Conservation (phyloP, 2,888 invertebrate genomes). For the Lutraria lutraria region DNA sequence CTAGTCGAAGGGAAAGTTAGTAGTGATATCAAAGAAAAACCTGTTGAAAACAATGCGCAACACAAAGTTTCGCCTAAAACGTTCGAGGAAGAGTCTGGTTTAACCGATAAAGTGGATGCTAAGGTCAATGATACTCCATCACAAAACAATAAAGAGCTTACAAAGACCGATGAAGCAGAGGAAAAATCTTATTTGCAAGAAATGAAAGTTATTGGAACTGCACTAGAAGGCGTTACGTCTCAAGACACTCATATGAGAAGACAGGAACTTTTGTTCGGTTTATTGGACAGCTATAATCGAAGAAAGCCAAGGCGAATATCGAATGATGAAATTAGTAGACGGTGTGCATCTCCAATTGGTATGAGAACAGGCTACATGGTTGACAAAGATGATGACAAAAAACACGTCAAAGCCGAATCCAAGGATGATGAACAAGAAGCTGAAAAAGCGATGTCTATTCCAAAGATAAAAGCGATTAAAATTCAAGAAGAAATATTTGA, state of each 20-base stretch:
- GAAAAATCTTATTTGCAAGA: neutral
- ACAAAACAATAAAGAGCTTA: neutral
- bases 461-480: slow-evolving; percentile 69
- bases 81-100: neutral
- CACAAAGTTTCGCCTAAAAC: neutral
- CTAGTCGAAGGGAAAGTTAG: neutral
- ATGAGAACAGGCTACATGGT: neutral
- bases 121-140: neutral
- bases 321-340: slow-evolving; percentile 8
- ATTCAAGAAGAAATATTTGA: slow-evolving; percentile 70
- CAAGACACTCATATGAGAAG: slow-evolving; percentile 35
- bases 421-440: neutral
- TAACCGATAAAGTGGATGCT: neutral
- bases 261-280: slow-evolving; percentile 58
- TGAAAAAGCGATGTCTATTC: slow-evolving; percentile 44
- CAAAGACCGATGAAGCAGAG: neutral
- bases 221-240: slow-evolving; percentile 26
- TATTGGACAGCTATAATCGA: slow-evolving; percentile 53
- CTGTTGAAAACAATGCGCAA: neutral
- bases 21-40: neutral
- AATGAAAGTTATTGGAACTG: slow-evolving; percentile 37
- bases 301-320: slow-evolving; percentile 46
- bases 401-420: no score
- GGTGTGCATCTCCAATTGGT: slow-evolving; percentile 6
- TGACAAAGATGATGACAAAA: neutral